Percentiles rank a stretch among this genome's conserved stretches.
These are phyloP conservation scores for Pionites leucogaster DNA, from an alignment of 2,113 vertebrate genomes.

Conservation along the genomic window DNA sequence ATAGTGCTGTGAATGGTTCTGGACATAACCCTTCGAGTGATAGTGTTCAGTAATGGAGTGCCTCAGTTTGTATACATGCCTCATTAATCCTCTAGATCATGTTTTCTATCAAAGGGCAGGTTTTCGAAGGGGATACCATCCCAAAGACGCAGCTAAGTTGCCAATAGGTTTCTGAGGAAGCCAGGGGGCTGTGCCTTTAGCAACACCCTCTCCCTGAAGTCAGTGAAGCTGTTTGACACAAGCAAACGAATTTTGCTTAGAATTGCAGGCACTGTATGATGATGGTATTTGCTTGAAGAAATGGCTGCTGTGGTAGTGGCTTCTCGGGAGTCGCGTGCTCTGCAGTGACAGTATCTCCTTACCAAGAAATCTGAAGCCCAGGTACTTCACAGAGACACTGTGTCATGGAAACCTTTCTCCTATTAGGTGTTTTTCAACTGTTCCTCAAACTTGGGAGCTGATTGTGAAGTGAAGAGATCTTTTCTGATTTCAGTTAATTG, in stretches of 20 bases:
- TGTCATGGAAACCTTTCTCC: not conserved
- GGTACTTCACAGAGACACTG: not conserved
- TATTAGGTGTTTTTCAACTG: not conserved
- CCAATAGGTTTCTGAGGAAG: not conserved
- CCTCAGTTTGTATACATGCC: not conserved
- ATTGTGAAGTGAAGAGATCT: not conserved
- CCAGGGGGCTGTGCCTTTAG: not conserved
- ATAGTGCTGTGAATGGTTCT: not conserved
- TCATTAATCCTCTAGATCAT: not conserved
- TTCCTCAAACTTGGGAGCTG: not conserved
- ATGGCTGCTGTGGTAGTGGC: not conserved
- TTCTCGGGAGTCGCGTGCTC: not conserved
- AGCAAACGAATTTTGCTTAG: not conserved
- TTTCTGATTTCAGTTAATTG: not conserved
- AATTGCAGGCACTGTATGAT: rapidly evolving
- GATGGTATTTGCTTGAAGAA: not conserved
- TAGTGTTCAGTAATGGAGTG: rapidly evolving
- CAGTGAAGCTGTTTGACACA: not conserved
- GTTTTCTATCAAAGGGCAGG: not conserved
- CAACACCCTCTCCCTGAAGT: not conserved
- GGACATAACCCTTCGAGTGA: rapidly evolving
- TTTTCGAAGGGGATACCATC: not conserved
- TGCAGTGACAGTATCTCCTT: not conserved
- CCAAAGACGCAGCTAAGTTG: not conserved
- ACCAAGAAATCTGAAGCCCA: not conserved